phyloP scores from a whole-genome alignment of 2,113 vertebrate species.

The Rhabdomys dilectus region DNA sequence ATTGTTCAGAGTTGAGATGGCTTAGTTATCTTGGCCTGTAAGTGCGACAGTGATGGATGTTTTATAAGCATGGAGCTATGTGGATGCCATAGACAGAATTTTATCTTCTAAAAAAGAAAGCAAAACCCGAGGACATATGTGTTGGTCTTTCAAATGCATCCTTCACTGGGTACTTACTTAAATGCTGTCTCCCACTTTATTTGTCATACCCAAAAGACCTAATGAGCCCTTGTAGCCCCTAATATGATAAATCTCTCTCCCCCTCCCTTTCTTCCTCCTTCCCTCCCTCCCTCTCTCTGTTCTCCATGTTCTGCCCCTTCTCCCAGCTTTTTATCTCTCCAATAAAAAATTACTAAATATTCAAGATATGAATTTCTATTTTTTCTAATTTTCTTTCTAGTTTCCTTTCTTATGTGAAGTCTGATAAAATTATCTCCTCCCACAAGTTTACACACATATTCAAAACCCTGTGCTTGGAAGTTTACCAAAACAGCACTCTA shows the following conservation, averaged over 20 bases:
- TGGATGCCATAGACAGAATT: slow-evolving; percentile 30
- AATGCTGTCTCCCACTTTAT: slow-evolving; percentile 45
- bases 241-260: not conserved
- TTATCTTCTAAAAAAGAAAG: slow-evolving; percentile 22
- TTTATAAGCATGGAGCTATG: slow-evolving; percentile 38
- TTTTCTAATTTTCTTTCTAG: not conserved
- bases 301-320: not conserved
- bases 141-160: slow-evolving; percentile 39
- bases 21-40: slow-evolving; percentile 11
- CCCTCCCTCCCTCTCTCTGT: not conserved
- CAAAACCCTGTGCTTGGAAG: not conserved
- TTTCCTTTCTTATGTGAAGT: not conserved
- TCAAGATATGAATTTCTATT: not conserved
- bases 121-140: not conserved
- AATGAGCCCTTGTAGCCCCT: not conserved
- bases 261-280: not conserved
- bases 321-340: not conserved
- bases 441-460: not conserved
- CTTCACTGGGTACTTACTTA: slow-evolving; percentile 68
- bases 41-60: slow-evolving; percentile 15
- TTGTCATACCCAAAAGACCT: slow-evolving; percentile 25
- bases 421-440: not conserved
- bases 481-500: not conserved
- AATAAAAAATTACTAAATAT: not conserved
- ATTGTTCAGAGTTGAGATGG: not conserved